Conservation (phyloP, 2,888 invertebrate species). For the Latheticus oryzae region DNA sequence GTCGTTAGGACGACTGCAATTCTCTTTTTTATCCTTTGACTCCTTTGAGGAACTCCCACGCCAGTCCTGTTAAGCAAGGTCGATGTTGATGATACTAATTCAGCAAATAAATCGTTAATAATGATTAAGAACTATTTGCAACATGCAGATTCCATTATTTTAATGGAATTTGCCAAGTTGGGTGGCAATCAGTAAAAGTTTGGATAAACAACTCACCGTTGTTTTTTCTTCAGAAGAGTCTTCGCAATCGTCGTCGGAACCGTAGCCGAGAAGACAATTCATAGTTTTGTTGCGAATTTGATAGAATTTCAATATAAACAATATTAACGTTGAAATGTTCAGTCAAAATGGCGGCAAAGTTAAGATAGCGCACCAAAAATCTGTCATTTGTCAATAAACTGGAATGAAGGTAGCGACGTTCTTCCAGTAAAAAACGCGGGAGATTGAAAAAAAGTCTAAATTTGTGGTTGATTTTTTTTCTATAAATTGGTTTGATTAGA, state of each 20-base stretch:
- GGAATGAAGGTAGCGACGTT: constrained; percentile 3
- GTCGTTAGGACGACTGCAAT: constrained; percentile 63
- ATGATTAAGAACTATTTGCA: not conserved
- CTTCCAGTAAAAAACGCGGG: too few relatives aligned
- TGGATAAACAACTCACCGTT: constrained; percentile 52
- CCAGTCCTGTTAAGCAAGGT: constrained; percentile 58
- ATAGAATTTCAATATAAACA: constrained; percentile 5
- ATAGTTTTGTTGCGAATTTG: constrained; percentile 63
- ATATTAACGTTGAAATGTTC: constrained; percentile 1
- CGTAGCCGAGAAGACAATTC: constrained; percentile 83
- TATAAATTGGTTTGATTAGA: too few relatives aligned
- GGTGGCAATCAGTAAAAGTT: constrained; percentile 14
- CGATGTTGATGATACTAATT: constrained; percentile 57
- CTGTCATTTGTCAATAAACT: constrained; percentile 4
- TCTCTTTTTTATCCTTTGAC: constrained; percentile 45
- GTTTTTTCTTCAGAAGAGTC: constrained; percentile 58
- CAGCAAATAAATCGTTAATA: constrained; percentile 52
- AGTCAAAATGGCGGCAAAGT: constrained; percentile 15
- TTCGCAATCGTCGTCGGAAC: constrained; percentile 82
- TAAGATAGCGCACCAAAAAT: constrained; percentile 1
- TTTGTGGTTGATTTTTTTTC: too few relatives aligned
- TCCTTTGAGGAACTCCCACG: constrained; percentile 41
- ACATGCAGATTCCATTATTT: constrained; percentile 21
- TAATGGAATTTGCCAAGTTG: constrained; percentile 22
- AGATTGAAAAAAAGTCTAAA: too few relatives aligned